Base-by-base conservation (phyloP, 2,113 vertebrate species). In the Tiliqua scincoides region DNA sequence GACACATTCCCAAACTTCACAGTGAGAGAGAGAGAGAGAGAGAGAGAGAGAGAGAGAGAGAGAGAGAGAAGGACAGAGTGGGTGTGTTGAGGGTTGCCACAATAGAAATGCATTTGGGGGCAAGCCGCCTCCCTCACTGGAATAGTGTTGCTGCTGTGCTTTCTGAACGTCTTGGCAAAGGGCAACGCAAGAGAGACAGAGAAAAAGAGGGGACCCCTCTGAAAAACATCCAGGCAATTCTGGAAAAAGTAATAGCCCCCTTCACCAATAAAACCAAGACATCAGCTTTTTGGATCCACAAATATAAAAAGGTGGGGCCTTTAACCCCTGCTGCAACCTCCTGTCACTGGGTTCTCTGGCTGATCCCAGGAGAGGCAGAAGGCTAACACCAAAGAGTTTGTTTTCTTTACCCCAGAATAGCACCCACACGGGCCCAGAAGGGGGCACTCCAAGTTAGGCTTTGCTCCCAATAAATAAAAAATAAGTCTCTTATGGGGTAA, bases 391-490 rank as follows among this genome's bases (percentile, higher is more conserved):
- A 73, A 81, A 14, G 40, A 48, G 14, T 76, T 65, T 76, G 40
- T 52, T 65, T 84, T 48, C 70, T 23, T 62, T 63, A 73, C 32
- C 59, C 70, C 77, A 74, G 54, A 86, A 63, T 65, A 81, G 82
- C 57, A 75, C 82, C 82, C 59, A 84, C 10, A 30, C 6, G 15
- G 78, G 68, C 85, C 77, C 85, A 74, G 73, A 80, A 74, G 59
- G 23, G 40, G 85, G 68, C 70, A 27, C 85, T 74, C 68, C 78
- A 86, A 81, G 23, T 62, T 80, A 65, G 68, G 40, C 70, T 81
- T 81, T 86, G 85, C 85, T 86, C 85, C 85, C 78, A 86, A 86
- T 86, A 86, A 86, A 86, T 81, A 63, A 86, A 86, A 85, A 81
- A 77, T 14, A 85, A 74, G 78, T 81, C 78, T 81, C 78, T 65